Conservation (phyloP, 2,797 vertebrate genomes). For the Benthosema pterotum region DNA sequence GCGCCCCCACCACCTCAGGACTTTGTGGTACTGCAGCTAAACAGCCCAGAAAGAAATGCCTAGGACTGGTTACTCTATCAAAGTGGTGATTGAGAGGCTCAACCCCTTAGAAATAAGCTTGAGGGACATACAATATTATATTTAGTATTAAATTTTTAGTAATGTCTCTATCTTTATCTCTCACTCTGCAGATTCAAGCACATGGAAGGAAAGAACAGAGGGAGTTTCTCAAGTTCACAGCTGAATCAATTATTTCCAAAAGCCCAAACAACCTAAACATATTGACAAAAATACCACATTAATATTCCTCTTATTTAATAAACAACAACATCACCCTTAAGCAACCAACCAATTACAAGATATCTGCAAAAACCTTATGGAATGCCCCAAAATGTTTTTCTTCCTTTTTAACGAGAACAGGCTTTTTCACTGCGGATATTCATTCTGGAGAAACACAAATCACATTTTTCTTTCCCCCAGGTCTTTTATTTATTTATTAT, state of each 20-base stretch:
- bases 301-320: slow-evolving; percentile 74
- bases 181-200: slow-evolving; percentile 26
- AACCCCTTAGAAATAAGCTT: no score
- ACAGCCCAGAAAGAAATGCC: no score
- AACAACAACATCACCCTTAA: slow-evolving; percentile 65
- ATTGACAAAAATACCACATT: slow-evolving; percentile 71
- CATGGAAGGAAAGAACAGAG: slow-evolving; percentile 57
- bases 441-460: slow-evolving; percentile 55
- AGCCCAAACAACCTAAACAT: slow-evolving; percentile 71
- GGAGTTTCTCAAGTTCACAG: slow-evolving; percentile 63
- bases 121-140: no score
- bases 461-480: slow-evolving; percentile 36
- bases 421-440: slow-evolving; percentile 70
- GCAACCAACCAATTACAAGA: slow-evolving; percentile 69
- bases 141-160: no score
- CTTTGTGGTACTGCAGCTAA: no score
- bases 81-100: no score
- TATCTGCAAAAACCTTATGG: slow-evolving; percentile 64
- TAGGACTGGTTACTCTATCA: no score
- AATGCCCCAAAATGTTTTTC: slow-evolving; percentile 71
- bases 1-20: no score
- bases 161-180: neutral
- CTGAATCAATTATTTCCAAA: slow-evolving; percentile 66
- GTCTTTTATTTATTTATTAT: slow-evolving; percentile 1
- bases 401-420: slow-evolving; percentile 62